These are phyloP conservation scores for Oegoconia quadripuncta DNA, from an alignment of 2,888 invertebrate genomes.

Conservation along the genomic window DNA sequence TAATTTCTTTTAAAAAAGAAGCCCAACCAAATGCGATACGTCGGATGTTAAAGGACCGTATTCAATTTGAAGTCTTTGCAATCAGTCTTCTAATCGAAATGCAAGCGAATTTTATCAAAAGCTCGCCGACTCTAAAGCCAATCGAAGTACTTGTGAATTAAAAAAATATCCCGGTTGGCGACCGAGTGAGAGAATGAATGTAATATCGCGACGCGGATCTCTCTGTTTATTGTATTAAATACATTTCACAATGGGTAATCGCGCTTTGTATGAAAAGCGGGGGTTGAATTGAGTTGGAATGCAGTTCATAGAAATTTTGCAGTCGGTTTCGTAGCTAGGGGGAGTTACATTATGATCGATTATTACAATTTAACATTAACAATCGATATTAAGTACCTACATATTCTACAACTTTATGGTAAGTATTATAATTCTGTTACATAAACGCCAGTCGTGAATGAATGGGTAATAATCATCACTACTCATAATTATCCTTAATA, in stretches of 20 bases:
- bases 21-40: not conserved
- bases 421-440: no score
- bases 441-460: no score
- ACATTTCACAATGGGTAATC: constrained; percentile 52
- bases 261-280: constrained; percentile 54
- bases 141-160: constrained; percentile 60
- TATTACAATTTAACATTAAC: constrained; percentile 3
- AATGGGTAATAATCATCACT: no score
- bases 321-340: constrained; percentile 26
- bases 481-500: no score
- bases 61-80: constrained; percentile 14
- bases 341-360: constrained; percentile 29
- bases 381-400: not conserved
- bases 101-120: constrained; percentile 46
- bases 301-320: constrained; percentile 33
- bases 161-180: constrained; percentile 42
- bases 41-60: not conserved
- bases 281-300: constrained; percentile 48
- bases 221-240: constrained; percentile 62
- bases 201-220: constrained; percentile 69
- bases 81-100: constrained; percentile 36
- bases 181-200: constrained; percentile 54
- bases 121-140: constrained; percentile 64
- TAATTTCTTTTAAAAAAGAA: constrained; percentile 1
- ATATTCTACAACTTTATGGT: no score